Conservation (phyloP, 2,797 vertebrate genomes). For the Sparidentex hasta region DNA sequence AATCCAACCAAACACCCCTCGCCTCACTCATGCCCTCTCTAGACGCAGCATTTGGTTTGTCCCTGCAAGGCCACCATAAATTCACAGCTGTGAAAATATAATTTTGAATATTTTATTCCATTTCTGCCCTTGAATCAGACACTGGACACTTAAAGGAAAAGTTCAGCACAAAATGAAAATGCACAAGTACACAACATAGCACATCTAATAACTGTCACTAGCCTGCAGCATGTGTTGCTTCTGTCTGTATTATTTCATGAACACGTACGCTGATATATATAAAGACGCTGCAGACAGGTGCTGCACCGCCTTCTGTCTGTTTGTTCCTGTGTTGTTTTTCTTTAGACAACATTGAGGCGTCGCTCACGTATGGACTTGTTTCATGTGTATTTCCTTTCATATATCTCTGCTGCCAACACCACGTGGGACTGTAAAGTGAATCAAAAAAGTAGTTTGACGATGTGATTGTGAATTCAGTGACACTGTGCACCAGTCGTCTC, state of each 20-base stretch:
- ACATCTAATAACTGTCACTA: not conserved
- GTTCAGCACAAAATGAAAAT: too few species aligned
- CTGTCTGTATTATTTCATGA: not conserved
- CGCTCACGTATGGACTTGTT: not conserved
- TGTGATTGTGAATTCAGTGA: slow-evolving; percentile 2
- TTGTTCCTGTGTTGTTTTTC: not conserved
- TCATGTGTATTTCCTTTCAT: not conserved
- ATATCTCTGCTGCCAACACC: not conserved
- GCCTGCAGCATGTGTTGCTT: not conserved
- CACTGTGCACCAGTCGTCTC: not conserved
- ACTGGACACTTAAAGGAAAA: too few species aligned
- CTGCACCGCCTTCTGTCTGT: not conserved
- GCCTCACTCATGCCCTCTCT: too few species aligned
- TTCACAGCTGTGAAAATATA: too few species aligned
- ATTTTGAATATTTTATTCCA: too few species aligned
- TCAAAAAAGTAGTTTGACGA: not conserved
- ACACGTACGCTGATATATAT: not conserved
- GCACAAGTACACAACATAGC: too few species aligned
- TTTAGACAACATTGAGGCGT: not conserved
- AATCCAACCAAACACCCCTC: too few species aligned
- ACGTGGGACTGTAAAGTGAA: not conserved
- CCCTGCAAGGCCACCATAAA: too few species aligned
- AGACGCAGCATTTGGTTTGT: too few species aligned
- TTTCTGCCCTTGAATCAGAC: too few species aligned
- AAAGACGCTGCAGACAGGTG: not conserved